Evolutionary conservation across 2,888 invertebrate species (phyloP).

Genomic region (Euspilapteryx auroguttella): DNA sequence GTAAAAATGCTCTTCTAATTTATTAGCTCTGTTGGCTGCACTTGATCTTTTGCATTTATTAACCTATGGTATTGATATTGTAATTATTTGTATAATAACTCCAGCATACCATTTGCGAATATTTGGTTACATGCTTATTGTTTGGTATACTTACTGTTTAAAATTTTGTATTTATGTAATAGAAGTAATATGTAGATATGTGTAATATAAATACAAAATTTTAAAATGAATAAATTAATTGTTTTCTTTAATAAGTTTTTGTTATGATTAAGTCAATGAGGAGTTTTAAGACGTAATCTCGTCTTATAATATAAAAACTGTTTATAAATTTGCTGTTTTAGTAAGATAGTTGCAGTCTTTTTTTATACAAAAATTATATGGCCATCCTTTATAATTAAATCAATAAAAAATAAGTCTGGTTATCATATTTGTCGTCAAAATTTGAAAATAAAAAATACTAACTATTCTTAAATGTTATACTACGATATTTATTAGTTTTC

Average conservation of each 20-base stretch:
- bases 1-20: slow-evolving; percentile 37
- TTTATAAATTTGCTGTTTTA: too few species aligned
- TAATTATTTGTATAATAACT: slow-evolving; percentile 62
- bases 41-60: slow-evolving; percentile 64
- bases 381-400: too few species aligned
- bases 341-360: too few species aligned
- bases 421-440: too few species aligned
- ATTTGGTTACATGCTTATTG: slow-evolving; percentile 55
- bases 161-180: slow-evolving; percentile 64
- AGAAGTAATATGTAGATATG: slow-evolving; percentile 61
- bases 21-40: slow-evolving; percentile 29
- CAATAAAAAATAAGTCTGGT: too few species aligned
- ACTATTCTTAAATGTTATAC: too few species aligned
- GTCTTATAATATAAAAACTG: too few species aligned
- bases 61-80: slow-evolving; percentile 61
- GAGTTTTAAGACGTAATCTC: too few species aligned
- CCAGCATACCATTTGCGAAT: slow-evolving; percentile 53
- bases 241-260: slow-evolving; percentile 52
- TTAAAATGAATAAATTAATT: slow-evolving; percentile 45
- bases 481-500: too few species aligned
- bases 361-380: too few species aligned
- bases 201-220: slow-evolving; percentile 63
- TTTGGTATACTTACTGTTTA: slow-evolving; percentile 46
- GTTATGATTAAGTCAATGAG: too few species aligned
- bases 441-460: too few species aligned